phyloP scores from a whole-genome alignment of 2,797 vertebrate species.

The Spinus olivaceus region DNA sequence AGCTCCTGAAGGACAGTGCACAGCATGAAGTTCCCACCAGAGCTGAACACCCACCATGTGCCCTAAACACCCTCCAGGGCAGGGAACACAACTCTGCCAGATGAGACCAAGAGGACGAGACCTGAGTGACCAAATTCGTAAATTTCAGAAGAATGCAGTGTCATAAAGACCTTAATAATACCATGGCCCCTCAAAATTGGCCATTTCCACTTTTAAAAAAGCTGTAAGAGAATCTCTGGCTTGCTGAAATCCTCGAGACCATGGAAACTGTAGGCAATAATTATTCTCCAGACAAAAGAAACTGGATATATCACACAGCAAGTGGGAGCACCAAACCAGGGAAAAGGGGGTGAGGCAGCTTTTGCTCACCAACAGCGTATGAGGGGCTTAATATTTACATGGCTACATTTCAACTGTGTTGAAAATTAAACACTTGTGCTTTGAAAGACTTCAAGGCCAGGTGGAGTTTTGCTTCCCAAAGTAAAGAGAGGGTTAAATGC shows the following conservation, averaged over 20 bases:
- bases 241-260: neutral
- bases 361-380: fast-evolving
- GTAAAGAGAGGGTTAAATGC: neutral
- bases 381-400: neutral
- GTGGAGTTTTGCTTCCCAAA: neutral
- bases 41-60: fast-evolving
- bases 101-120: neutral
- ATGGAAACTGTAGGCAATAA: neutral
- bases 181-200: neutral
- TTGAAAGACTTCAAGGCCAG: neutral
- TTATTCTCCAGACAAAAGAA: neutral
- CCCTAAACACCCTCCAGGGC: neutral
- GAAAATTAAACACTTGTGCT: neutral
- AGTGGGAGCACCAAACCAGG: neutral
- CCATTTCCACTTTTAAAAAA: neutral
- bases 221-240: neutral
- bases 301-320: neutral
- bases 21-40: neutral
- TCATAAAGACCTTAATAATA: neutral
- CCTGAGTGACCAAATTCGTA: neutral
- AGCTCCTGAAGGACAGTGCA: neutral
- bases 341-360: neutral
- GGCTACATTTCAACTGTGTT: neutral
- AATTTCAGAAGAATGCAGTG: neutral
- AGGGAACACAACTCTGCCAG: neutral